Evolutionary conservation across 2,113 vertebrate genomes (phyloP), one percentile per base, ranked within the genome.

Genomic region (Dicaeum eximium): DNA sequence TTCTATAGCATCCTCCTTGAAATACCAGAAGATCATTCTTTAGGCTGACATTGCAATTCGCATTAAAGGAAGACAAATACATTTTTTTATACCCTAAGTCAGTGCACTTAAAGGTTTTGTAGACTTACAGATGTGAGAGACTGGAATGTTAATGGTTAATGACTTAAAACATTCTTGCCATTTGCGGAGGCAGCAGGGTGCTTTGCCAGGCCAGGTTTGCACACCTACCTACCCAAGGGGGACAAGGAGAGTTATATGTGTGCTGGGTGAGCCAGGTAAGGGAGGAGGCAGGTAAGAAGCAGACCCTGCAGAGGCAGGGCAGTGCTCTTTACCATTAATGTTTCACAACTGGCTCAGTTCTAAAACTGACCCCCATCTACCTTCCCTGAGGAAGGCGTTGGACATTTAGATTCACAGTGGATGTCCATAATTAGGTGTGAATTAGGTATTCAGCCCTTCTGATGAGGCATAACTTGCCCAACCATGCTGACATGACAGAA

Each of bases 351-450:
- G 38, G 6, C 13, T 47, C 45, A 22, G 40, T 21, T 61, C 11
- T 61, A 53, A 40, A 67, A 47, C 6, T 38, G 27, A 2, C 10
- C 23, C 10, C 24, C 21, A 38, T 33, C 28, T 11, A 25, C 35
- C 20, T 45, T 30, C 14, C 3, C 18, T 22, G 45, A 37, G 61
- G 24, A 44, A 30, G 9, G 6, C 4, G 1, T 25, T 33, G 23
- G 15, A 30, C 24, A 38, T 30, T 74, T 53, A 22, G 17, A 54
- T 53, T 47, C 12, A 33, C 27, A 50, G 7, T 10, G 22, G 15
- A 19, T 17, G 24, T 37, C 37, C 19, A 11, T 8, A 16, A 0
- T 0, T 19, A 40, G n/a, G n/a, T 15, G 40, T 75, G 30, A 67
- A n/a, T n/a, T n/a, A 54, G 30, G n/a, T 40, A 31, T 54, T 47